These are phyloP conservation scores for Stegodyphus dumicola DNA, from an alignment of 1,140 invertebrate species.

Conservation along the genomic window DNA sequence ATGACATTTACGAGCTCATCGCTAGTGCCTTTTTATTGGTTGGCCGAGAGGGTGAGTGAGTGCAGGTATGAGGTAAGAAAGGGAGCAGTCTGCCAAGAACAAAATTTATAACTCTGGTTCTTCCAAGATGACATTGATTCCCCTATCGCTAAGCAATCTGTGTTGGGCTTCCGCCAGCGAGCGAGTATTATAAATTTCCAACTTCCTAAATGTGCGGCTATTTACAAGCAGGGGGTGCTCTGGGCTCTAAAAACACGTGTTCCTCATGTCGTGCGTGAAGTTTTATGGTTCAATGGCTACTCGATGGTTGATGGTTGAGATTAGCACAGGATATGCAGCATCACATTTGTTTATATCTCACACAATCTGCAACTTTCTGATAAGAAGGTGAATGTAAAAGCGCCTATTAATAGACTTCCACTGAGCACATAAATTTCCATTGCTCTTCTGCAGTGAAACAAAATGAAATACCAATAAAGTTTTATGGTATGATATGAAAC, in stretches of 20 bases:
- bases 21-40: background rate
- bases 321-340: too few relatives aligned
- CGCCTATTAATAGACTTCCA: too few relatives aligned
- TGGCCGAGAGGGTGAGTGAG: background rate
- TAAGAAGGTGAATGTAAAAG: too few relatives aligned
- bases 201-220: slow-evolving; percentile 12
- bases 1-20: slow-evolving; percentile 8
- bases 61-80: background rate
- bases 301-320: slow-evolving; percentile 8
- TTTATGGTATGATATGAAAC: too few relatives aligned
- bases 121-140: slow-evolving; percentile 44
- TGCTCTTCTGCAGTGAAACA: too few relatives aligned
- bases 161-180: slow-evolving; percentile 10
- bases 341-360: too few relatives aligned
- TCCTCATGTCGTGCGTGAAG: slow-evolving; percentile 34
- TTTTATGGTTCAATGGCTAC: slow-evolving; percentile 38
- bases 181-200: slow-evolving; percentile 31
- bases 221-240: too few relatives aligned
- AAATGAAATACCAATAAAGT: too few relatives aligned
- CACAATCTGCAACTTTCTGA: too few relatives aligned
- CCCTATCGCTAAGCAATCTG: slow-evolving; percentile 45
- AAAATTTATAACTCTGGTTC: slow-evolving; percentile 31
- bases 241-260: slow-evolving; percentile 39
- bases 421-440: too few relatives aligned
- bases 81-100: background rate